phyloP scores from a whole-genome alignment of 1,140 invertebrate genomes.

The Caenorhabditis briggsae region DNA sequence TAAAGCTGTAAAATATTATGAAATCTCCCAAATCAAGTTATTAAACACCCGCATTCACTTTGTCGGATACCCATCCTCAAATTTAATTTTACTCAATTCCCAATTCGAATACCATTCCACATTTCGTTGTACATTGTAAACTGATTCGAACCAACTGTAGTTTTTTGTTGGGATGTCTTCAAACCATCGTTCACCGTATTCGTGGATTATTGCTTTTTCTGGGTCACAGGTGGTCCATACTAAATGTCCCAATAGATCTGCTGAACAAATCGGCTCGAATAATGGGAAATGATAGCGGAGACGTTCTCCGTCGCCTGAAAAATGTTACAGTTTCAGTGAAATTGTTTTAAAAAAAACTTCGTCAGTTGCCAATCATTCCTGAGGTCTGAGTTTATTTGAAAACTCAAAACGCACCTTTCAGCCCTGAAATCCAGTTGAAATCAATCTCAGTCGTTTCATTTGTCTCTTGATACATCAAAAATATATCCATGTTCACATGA shows the following conservation, averaged over 20 bases:
- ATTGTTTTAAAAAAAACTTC: no score
- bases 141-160: neutral
- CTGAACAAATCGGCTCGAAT: neutral
- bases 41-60: neutral
- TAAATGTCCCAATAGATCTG: neutral
- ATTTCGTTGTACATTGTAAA: neutral
- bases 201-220: neutral
- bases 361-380: no score
- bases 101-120: neutral
- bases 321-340: neutral
- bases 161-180: neutral
- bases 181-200: conserved; percentile 11
- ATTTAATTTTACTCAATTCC: neutral
- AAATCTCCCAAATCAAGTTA: no score
- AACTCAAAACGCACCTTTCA: neutral
- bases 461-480: neutral
- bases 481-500: neutral
- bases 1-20: no score
- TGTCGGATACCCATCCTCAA: neutral
- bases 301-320: neutral
- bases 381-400: no score
- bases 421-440: neutral
- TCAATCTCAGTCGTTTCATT: neutral
- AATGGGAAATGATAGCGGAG: neutral
- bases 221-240: conserved; percentile 8